Percentiles rank a stretch among this genome's conserved stretches.
Evolutionary conservation across 1,140 invertebrate genomes (phyloP).

Genomic region (Ceratina japonica): DNA sequence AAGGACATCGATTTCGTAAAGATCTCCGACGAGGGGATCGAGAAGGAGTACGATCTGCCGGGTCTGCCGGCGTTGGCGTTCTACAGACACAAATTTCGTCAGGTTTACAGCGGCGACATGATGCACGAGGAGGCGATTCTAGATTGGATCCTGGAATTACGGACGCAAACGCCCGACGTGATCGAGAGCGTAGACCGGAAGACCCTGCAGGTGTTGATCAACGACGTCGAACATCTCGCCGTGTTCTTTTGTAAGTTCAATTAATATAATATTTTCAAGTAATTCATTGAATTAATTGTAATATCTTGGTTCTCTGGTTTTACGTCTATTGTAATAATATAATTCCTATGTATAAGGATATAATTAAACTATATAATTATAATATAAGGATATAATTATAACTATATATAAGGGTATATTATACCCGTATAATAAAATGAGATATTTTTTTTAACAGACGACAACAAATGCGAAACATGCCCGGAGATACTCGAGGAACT

Average conservation of each 20-base stretch:
- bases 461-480: constrained; percentile 91
- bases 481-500: constrained; percentile 91
- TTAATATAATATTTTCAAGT: too few species aligned
- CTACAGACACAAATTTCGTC: constrained; percentile 94
- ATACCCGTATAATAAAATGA: too few species aligned
- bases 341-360: too few species aligned
- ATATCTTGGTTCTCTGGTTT: constrained; percentile 8
- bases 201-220: constrained; percentile 92
- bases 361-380: too few species aligned
- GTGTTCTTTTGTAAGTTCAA: constrained; percentile 93
- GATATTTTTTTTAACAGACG: constrained; percentile 81
- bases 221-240: constrained; percentile 94
- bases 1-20: constrained; percentile 96
- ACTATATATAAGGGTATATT: too few species aligned
- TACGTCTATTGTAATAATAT: not conserved
- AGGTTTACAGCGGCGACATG: constrained; percentile 91
- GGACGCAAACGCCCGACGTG: constrained; percentile 90
- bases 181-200: constrained; percentile 95
- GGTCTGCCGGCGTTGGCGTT: constrained; percentile 91
- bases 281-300: too few species aligned
- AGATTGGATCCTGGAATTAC: constrained; percentile 93
- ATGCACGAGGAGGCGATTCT: constrained; percentile 95
- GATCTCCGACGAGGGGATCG: constrained; percentile 93
- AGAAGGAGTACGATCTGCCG: constrained; percentile 93
- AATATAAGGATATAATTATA: too few species aligned